Conservation (phyloP, 1,140 invertebrate species). For the Polypedilum vanderplanki region DNA sequence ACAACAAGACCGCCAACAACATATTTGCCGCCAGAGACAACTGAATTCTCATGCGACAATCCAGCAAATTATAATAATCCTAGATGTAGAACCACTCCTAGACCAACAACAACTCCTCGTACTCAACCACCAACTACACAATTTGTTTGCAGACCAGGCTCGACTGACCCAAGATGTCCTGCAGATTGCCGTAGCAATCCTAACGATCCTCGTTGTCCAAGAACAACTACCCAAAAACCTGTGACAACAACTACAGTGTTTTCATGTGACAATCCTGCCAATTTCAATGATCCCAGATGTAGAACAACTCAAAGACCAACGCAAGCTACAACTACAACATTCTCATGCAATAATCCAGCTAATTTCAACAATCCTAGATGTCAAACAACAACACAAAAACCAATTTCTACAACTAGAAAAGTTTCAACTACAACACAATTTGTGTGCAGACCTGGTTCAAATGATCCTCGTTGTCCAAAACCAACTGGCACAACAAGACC, state of each 20-base stretch:
- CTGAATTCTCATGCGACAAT: not conserved
- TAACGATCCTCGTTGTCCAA: conserved; percentile 34
- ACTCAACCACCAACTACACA: conserved; percentile 35
- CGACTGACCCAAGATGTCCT: conserved; percentile 35
- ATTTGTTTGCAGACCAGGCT: conserved; percentile 30
- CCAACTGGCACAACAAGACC: conserved; percentile 33
- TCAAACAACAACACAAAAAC: not conserved
- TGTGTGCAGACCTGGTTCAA: conserved; percentile 37
- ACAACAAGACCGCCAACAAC: conserved; percentile 34
- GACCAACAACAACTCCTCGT: conserved; percentile 35
- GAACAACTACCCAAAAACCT: conserved; percentile 34
- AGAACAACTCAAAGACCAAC: too few relatives aligned
- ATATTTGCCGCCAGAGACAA: conserved; percentile 34
- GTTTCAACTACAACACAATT: conserved; percentile 30
- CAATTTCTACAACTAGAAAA: not conserved
- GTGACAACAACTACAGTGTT: conserved; percentile 34
- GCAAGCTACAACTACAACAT: conserved; percentile 32
- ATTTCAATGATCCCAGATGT: not conserved
- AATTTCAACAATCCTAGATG: not conserved
- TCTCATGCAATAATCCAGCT: not conserved
- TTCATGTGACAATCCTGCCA: not conserved
- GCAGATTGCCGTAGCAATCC: conserved; percentile 30
- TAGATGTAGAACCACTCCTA: not conserved
- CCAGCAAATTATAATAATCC: not conserved
- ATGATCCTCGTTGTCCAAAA: conserved; percentile 34